These are phyloP conservation scores for Oriolus oriolus DNA, from an alignment of 2,113 vertebrate species.

Conservation along the genomic window DNA sequence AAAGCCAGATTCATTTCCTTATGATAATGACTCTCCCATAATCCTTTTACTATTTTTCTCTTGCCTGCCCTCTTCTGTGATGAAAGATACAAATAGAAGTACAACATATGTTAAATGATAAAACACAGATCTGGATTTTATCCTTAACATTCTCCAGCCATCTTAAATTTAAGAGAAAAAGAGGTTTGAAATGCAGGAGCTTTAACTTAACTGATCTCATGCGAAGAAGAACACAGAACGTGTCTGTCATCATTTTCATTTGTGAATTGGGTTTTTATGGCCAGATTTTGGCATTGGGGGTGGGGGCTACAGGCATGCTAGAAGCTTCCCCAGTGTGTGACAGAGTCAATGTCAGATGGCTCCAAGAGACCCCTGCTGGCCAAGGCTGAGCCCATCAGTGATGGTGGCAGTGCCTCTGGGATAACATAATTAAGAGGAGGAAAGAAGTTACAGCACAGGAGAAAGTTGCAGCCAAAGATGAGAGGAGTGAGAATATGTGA, in stretches of 20 bases:
- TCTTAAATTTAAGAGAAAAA: not conserved
- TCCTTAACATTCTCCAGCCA: not conserved
- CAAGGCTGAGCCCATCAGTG: not conserved
- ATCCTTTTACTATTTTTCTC: not conserved
- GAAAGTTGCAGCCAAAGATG: not conserved
- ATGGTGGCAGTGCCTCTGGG: too few relatives aligned
- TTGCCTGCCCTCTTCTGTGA: not conserved
- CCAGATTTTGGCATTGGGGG: not conserved
- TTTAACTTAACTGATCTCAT: not conserved
- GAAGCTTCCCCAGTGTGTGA: not conserved
- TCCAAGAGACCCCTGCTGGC: not conserved
- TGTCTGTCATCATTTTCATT: not conserved
- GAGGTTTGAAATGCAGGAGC: not conserved
- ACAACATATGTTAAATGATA: not conserved
- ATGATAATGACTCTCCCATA: not conserved
- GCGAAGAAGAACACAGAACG: not conserved
- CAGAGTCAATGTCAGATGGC: accelerated
- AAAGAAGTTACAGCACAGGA: not conserved
- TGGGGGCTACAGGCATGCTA: not conserved
- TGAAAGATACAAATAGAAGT: not conserved
- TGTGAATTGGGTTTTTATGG: not conserved
- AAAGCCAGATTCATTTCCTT: not conserved
- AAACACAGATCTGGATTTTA: not conserved
- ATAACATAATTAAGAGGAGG: not conserved
- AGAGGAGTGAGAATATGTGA: not conserved